These are phyloP conservation scores for Diaperis boleti DNA, from an alignment of 2,888 invertebrate species.

Conservation along the genomic window DNA sequence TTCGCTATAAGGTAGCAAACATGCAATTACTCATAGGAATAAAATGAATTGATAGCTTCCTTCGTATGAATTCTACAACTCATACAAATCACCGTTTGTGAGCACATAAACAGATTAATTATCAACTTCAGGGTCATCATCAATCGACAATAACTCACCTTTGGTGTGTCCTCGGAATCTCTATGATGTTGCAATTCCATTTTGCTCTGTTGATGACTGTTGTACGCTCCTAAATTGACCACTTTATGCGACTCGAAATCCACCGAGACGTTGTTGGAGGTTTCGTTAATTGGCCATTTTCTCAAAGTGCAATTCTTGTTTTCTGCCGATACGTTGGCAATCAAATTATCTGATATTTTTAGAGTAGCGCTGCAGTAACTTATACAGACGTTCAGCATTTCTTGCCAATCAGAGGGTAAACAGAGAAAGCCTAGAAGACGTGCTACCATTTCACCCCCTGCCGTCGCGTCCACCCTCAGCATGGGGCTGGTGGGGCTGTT, in stretches of 20 bases:
- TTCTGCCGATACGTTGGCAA: slow-evolving; percentile 74
- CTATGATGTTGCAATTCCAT: slow-evolving; percentile 86
- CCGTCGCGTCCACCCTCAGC: slow-evolving; percentile 76
- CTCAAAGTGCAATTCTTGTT: slow-evolving; percentile 78
- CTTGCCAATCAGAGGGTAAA: slow-evolving; percentile 82
- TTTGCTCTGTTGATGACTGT: slow-evolving; percentile 77
- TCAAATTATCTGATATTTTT: slow-evolving; percentile 67
- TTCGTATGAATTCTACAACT: slow-evolving; percentile 5
- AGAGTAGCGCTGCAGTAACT: slow-evolving; percentile 82
- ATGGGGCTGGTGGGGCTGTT: slow-evolving; percentile 77
- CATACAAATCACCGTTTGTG: slow-evolving; percentile 21
- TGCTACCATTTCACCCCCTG: slow-evolving; percentile 81
- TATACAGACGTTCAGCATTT: slow-evolving; percentile 82
- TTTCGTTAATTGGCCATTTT: slow-evolving; percentile 69
- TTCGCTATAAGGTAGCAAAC: not conserved
- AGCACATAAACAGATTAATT: slow-evolving; percentile 29
- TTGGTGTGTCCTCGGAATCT: slow-evolving; percentile 76
- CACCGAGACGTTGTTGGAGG: slow-evolving; percentile 60
- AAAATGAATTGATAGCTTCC: slow-evolving; percentile 28
- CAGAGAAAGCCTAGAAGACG: slow-evolving; percentile 85
- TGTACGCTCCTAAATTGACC: slow-evolving; percentile 69
- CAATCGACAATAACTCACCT: slow-evolving; percentile 65
- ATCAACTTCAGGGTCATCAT: slow-evolving; percentile 34
- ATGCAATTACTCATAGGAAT: slow-evolving; percentile 14
- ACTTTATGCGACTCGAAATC: slow-evolving; percentile 67